Evolutionary conservation across 2,113 vertebrate species (phyloP).

Genomic region (Speoplatyrhinus poulsoni): DNA sequence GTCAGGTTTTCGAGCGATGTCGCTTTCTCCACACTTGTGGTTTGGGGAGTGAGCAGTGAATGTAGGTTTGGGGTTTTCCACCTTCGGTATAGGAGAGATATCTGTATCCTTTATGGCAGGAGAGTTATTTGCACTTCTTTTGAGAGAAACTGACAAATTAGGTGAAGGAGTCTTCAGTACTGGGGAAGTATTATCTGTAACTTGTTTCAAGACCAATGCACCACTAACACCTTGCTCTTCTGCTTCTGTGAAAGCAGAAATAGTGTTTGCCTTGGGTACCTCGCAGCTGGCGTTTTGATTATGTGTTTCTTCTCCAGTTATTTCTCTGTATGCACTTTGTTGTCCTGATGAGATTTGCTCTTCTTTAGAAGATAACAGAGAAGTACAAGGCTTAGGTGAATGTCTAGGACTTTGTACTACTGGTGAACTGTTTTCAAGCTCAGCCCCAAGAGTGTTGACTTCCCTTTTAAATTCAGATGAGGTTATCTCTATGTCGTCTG

Average conservation of each 20-base stretch:
- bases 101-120: conserved; percentile 12
- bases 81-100: conserved; percentile 29
- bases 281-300: not conserved
- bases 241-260: conserved; percentile 3
- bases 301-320: conserved; percentile 15
- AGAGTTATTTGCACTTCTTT: conserved; percentile 20
- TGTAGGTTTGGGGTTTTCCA: conserved; percentile 21
- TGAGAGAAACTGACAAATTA: conserved; percentile 20
- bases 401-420: not conserved
- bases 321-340: conserved; percentile 28
- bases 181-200: conserved; percentile 6
- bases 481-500: conserved; percentile 15
- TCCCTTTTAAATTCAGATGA: conserved; percentile 23
- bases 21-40: conserved; percentile 31
- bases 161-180: conserved; percentile 31
- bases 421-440: conserved; percentile 34
- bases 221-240: conserved; percentile 12
- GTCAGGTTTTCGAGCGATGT: conserved; percentile 19
- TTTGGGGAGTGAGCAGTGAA: conserved; percentile 9
- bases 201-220: conserved; percentile 15
- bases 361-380: conserved; percentile 22
- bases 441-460: conserved; percentile 18
- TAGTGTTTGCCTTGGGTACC: conserved; percentile 3
- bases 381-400: conserved; percentile 23
- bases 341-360: conserved; percentile 23